Conservation (phyloP, 2,888 invertebrate species). For the Microplitis manilae region DNA sequence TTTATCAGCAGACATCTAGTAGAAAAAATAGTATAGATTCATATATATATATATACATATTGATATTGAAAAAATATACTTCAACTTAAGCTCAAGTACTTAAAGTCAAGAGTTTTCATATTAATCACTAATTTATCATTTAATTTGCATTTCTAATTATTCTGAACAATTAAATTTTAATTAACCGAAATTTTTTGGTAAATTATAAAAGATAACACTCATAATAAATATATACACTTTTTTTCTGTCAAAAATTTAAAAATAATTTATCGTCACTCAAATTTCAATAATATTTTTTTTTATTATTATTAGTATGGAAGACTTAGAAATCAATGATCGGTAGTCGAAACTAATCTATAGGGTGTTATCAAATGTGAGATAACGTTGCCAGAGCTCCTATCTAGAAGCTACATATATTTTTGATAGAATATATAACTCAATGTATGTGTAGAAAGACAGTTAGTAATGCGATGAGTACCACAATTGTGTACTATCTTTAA, state of each 20-base stretch:
- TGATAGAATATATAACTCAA: conserved; percentile 70
- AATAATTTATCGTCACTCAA: too few relatives aligned
- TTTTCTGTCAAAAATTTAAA: too few relatives aligned
- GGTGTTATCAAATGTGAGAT: conserved; percentile 64
- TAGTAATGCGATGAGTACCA: conserved; percentile 47
- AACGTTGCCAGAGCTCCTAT: conserved; percentile 69
- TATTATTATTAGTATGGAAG: background rate
- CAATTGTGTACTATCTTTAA: background rate
- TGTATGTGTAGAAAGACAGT: conserved; percentile 58
- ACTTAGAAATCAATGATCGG: conserved; percentile 55
- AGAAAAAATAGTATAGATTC: background rate
- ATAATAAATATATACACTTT: too few relatives aligned
- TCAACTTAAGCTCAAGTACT: conserved; percentile 58
- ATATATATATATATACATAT: conserved; percentile 14
- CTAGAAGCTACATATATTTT: conserved; percentile 67
- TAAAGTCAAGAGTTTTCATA: conserved; percentile 60
- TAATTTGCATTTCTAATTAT: background rate
- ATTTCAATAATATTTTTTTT: too few relatives aligned
- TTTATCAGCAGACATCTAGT: background rate
- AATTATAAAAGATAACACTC: too few relatives aligned
- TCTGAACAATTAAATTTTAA: too few relatives aligned
- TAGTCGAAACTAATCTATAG: conserved; percentile 67
- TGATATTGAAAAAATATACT: conserved; percentile 11
- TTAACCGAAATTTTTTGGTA: too few relatives aligned
- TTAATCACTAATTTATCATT: background rate